Percentiles rank a stretch among this genome's conserved stretches.
Conservation (phyloP, 2,888 invertebrate genomes). For the Prionchulus punctatus region DNA sequence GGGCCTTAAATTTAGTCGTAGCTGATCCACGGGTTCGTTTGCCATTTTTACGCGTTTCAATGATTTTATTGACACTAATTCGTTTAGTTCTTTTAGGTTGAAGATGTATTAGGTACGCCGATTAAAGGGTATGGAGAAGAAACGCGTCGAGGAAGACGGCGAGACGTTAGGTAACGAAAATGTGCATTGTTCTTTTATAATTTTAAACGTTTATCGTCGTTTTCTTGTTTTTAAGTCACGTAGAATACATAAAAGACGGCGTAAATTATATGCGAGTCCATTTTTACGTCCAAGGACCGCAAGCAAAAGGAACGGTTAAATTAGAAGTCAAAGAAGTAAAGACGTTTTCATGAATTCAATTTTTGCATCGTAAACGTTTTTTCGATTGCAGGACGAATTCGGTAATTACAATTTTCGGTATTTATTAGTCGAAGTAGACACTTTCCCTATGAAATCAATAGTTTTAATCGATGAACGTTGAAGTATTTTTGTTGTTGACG, state of each 20-base stretch:
- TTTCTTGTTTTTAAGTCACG: slow-evolving; percentile 47
- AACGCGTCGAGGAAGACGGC: slow-evolving; percentile 58
- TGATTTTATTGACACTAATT: neutral
- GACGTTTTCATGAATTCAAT: neutral
- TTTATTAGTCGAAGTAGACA: slow-evolving; percentile 63
- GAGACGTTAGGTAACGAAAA: slow-evolving; percentile 52
- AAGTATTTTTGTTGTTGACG: neutral
- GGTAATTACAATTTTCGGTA: slow-evolving; percentile 65
- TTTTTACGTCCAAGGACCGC: slow-evolving; percentile 69
- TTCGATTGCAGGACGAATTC: slow-evolving; percentile 49
- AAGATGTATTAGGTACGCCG: slow-evolving; percentile 69
- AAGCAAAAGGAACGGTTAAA: slow-evolving; percentile 64
- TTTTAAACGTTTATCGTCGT: too few relatives aligned
- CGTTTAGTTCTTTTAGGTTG: slow-evolving; percentile 24
- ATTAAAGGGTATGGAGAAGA: slow-evolving; percentile 77
- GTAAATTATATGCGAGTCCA: slow-evolving; percentile 66
- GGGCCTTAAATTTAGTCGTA: slow-evolving; percentile 53
- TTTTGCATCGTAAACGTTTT: neutral
- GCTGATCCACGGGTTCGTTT: neutral
- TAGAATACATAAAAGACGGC: slow-evolving; percentile 55
- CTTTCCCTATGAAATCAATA: slow-evolving; percentile 55
- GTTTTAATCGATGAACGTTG: slow-evolving; percentile 33
- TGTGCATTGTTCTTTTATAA: neutral
- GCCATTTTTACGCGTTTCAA: neutral
- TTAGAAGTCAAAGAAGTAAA: slow-evolving; percentile 65